Evolutionary conservation across 2,888 invertebrate genomes (phyloP), one percentile per base, ranked within the genome.

Genomic region (Adelognathus sp.): DNA sequence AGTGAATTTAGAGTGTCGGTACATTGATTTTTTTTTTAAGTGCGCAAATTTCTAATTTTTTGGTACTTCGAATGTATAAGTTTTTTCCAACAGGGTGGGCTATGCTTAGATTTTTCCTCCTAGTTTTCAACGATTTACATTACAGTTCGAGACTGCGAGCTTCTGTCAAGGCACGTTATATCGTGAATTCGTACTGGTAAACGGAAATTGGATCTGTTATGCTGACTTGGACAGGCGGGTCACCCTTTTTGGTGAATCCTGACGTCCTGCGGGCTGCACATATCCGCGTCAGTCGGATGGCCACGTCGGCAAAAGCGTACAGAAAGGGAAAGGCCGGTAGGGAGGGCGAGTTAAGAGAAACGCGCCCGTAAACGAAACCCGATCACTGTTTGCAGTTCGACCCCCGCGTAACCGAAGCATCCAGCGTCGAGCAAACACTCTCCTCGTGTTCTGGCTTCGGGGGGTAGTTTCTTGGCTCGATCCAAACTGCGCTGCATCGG

Each of bases 361-460:
- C n/a, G 83, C 74, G 60, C 70, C 70, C 70, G 78, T 66, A 74
- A 18, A 83, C 85, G 90, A 89, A 90, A 90, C 88, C 86, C 88
- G 89, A 90, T 90, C 88, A 86, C 79, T 90, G 89, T 90, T 90
- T 90, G 87, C 87, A 88, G 87, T 87, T 84, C 86, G 85, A 82
- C 87, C 88, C 86, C 86, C 86, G 87, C 89, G 87, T 88, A 90
- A 90, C 89, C 89, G 86, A 89, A 89, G 87, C 90, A 81, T 82
- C 85, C 85, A 83, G 84, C 84, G 81, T 70, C 85, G 81, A 84
- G 86, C 86, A 89, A 89, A 89, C 87, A 89, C 84, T 80, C 78
- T 81, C 60, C 36, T 73, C 44, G 58, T 50, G 54, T 66, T 71
- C 21, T 60, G 50, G 18, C 52, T 21, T 36, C 64, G 72, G 67